Percentiles rank a stretch among this genome's conserved stretches.
Evolutionary conservation across 2,888 invertebrate species (phyloP).

Genomic region (Drosophila buzzatii): DNA sequence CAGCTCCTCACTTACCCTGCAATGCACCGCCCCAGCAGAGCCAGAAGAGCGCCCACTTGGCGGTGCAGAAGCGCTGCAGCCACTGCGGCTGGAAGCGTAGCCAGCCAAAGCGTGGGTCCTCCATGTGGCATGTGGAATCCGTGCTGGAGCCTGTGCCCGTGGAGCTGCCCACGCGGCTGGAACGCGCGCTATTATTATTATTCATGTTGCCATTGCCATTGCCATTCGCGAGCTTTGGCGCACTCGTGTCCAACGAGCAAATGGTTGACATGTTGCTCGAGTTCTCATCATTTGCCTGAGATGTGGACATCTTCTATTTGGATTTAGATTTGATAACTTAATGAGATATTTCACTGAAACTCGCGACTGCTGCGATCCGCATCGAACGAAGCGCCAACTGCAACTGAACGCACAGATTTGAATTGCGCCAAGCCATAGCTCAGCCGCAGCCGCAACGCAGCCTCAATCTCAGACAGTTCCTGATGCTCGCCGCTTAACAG

Average conservation of each 20-base stretch:
- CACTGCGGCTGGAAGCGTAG: conserved; percentile 88
- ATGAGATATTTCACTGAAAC: not conserved
- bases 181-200: conserved; percentile 77
- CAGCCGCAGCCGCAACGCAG: conserved; percentile 30
- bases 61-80: conserved; percentile 90
- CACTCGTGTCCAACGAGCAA: conserved; percentile 31
- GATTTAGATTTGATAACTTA: not conserved
- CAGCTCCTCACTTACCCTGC: conserved; percentile 87
- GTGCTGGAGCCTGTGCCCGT: conserved; percentile 31
- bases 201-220: conserved; percentile 54
- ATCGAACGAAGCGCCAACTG: conserved; percentile 62
- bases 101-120: conserved; percentile 88
- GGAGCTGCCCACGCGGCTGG: conserved; percentile 63
- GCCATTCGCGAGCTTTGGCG: conserved; percentile 51
- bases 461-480: conserved; percentile 21
- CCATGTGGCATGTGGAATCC: conserved; percentile 13
- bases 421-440: conserved; percentile 47
- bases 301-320: conserved; percentile 38
- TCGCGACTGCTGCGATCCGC: conserved; percentile 62
- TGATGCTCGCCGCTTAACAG: conserved; percentile 40
- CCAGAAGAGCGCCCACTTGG: conserved; percentile 93
- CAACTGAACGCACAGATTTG: conserved; percentile 73
- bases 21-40: conserved; percentile 92
- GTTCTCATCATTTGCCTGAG: conserved; percentile 21
- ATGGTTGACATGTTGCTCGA: conserved; percentile 27